Evolutionary conservation across 2,113 vertebrate species (phyloP).

Genomic region (Micromys minutus): DNA sequence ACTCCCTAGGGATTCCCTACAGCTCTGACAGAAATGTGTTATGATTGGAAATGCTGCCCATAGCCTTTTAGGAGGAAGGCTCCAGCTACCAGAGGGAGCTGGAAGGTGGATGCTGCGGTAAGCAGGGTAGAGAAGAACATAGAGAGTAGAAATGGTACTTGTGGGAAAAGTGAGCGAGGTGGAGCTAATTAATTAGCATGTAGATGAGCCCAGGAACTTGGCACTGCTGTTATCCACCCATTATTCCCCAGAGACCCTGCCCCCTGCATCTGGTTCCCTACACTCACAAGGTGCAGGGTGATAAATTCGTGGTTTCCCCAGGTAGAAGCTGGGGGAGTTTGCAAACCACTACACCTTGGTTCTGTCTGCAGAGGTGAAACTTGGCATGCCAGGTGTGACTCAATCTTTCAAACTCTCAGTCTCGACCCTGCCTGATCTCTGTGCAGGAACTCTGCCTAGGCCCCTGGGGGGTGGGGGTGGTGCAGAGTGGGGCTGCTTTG

Average conservation of each 20-base stretch:
- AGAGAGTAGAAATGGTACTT: background rate
- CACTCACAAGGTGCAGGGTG: background rate
- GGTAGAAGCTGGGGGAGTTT: background rate
- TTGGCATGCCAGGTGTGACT: background rate
- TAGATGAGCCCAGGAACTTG: too few relatives aligned
- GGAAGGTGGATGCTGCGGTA: background rate
- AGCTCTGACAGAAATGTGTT: background rate
- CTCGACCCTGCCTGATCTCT: background rate
- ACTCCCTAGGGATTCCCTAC: background rate
- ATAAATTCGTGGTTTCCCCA: background rate
- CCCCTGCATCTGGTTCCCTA: background rate
- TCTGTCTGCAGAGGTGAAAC: background rate
- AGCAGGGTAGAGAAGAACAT: background rate
- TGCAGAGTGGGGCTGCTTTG: background rate
- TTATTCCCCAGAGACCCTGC: background rate
- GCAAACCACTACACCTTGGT: fast-evolving
- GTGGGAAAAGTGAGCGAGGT: fast-evolving
- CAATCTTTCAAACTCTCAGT: background rate
- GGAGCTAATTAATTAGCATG: fast-evolving
- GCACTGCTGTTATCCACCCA: fast-evolving
- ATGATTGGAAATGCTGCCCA: background rate
- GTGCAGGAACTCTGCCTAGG: background rate
- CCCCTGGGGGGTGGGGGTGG: background rate
- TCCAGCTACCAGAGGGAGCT: background rate
- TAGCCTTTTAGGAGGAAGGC: background rate